phyloP scores from a whole-genome alignment of 2,888 invertebrate genomes.

The Sthenelais limicola region DNA sequence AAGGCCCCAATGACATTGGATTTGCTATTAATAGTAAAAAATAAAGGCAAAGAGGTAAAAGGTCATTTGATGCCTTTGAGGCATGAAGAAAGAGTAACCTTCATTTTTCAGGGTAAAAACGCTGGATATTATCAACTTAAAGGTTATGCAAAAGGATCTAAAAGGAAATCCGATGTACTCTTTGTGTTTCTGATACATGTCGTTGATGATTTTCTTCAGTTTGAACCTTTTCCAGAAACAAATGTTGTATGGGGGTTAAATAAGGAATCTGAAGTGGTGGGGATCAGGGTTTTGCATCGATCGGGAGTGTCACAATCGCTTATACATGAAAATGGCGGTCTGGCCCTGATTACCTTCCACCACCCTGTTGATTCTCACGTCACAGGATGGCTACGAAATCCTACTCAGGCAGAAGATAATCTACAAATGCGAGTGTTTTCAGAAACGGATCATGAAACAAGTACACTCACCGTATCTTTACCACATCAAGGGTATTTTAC shows the following conservation, averaged over 20 bases:
- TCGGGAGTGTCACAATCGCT: not conserved
- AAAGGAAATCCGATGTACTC: not conserved
- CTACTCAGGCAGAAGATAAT: too few relatives aligned
- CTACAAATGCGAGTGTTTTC: too few relatives aligned
- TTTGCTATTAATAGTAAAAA: not conserved
- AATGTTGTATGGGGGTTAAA: conserved; percentile 1
- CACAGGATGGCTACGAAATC: not conserved
- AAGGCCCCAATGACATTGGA: not conserved
- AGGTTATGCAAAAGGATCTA: not conserved
- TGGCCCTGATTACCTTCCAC: not conserved
- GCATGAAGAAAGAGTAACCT: not conserved
- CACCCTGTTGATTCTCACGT: not conserved
- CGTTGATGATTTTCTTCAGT: not conserved
- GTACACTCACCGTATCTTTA: conserved; percentile 2
- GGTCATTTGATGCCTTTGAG: not conserved
- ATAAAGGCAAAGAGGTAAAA: not conserved
- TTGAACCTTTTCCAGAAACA: not conserved
- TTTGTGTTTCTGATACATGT: conserved; percentile 22
- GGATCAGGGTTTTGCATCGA: not conserved
- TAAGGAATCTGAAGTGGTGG: not conserved
- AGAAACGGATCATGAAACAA: not conserved
- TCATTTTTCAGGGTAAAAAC: not conserved
- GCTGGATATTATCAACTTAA: conserved; percentile 7
- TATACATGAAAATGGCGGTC: not conserved
- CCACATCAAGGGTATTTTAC: not conserved